A percentile compares a stretch with the other conserved stretches of the same genome.
Conservation (phyloP, 2,113 vertebrate genomes). For the Osmerus eperlanus region DNA sequence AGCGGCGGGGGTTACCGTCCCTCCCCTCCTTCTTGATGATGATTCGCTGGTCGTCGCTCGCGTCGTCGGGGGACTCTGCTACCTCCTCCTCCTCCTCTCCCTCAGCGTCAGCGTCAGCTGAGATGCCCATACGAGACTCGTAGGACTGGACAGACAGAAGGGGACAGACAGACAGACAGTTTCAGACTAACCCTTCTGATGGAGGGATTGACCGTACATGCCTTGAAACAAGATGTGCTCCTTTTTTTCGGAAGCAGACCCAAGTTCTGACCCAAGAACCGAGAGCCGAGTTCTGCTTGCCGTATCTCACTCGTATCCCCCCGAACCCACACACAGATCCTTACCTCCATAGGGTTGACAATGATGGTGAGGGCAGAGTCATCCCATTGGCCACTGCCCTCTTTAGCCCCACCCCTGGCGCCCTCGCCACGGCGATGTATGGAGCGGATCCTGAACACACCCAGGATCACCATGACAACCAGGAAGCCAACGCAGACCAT, state of each 20-base stretch:
- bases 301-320: too few species aligned
- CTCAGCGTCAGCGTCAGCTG: slow-evolving; percentile 63
- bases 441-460: slow-evolving; percentile 93
- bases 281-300: too few species aligned
- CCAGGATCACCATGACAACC: slow-evolving; percentile 95
- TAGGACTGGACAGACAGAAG: slow-evolving; percentile 62
- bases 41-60: slow-evolving; percentile 79
- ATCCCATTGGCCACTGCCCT: slow-evolving; percentile 88
- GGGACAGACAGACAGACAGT: not conserved
- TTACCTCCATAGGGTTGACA: slow-evolving; percentile 98
- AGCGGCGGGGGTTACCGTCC: slow-evolving; percentile 75
- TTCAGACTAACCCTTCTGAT: not conserved
- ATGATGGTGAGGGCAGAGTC: slow-evolving; percentile 98
- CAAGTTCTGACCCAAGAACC: too few species aligned
- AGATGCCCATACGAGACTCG: slow-evolving; percentile 72
- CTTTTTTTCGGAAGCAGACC: not conserved
- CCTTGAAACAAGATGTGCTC: not conserved
- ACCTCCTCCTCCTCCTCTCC: slow-evolving; percentile 81
- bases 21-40: slow-evolving; percentile 77
- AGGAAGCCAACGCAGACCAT: slow-evolving; percentile 97
- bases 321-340: not conserved
- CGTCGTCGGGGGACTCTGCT: slow-evolving; percentile 80
- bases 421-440: slow-evolving; percentile 80
- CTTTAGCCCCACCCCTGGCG: slow-evolving; percentile 71
- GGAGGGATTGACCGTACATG: not conserved